Base-by-base conservation (phyloP, 2,888 invertebrate genomes). In the Rugalucina vietnamica region DNA sequence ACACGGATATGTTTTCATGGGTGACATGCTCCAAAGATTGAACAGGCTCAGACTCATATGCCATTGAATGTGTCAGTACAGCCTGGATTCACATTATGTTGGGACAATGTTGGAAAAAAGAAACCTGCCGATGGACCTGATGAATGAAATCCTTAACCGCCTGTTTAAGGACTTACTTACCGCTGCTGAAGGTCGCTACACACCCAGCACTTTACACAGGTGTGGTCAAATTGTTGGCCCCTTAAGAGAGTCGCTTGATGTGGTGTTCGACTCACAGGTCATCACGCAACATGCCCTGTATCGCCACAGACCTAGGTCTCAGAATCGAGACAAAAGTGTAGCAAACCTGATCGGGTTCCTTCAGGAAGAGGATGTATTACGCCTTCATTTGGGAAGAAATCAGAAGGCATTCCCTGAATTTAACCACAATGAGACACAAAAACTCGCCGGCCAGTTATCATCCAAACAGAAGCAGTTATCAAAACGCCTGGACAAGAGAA, bases 41-140 rank as follows among this genome's bases (percentile, higher is more conserved):
- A n/a, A n/a, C n/a, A n/a, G n/a, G n/a, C n/a, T n/a, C n/a, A n/a
- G n/a, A n/a, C n/a, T n/a, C n/a, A n/a, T n/a, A n/a, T n/a, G n/a
- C n/a, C n/a, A n/a, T n/a, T n/a, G n/a, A n/a, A n/a, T n/a, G n/a
- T n/a, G n/a, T n/a, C n/a, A n/a, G n/a, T n/a, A 8, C 75, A 82
- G n/a, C 82, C 76, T 4, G 78, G 81, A 5, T 83, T 86, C 27
- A 83, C 86, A 21, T 32, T 79, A 29, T 86, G 82, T 14, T 86
- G 84, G 86, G 86, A 87, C 14, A 82, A 87, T 29, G 86, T 84
- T 18, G 82, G 84, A 0, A 79, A 78, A 70, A 84, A 84, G 81
- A n/a, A 81, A 84, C 60, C 34, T 86, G 2, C 76, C 82, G 14
- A 60, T 76, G 49, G 83, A 83, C 54, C 76, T 86, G 0, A 83